Percentiles rank a stretch among this genome's conserved stretches.
Evolutionary conservation across 1,140 invertebrate genomes (phyloP).

Genomic region (Ditylenchus dipsaci): DNA sequence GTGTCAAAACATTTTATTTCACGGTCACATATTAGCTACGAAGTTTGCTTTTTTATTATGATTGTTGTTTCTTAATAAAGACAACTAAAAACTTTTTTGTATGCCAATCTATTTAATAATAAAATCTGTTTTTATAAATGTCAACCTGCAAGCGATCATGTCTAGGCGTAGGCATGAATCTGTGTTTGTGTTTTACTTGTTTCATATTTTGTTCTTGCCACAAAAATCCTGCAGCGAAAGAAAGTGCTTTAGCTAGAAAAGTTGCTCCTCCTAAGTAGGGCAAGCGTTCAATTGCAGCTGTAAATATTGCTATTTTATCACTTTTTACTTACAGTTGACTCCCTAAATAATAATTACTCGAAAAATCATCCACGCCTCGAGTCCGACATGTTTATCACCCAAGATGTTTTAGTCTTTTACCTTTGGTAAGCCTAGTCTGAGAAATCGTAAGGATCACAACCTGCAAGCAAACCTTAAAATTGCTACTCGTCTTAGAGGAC

Average conservation of each 20-base stretch:
- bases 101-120: too few relatives aligned
- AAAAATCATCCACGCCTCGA: background rate
- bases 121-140: too few relatives aligned
- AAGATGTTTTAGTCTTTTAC: too few relatives aligned
- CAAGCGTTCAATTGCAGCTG: conserved; percentile 42
- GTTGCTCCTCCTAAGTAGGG: conserved; percentile 51
- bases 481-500: too few relatives aligned
- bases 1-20: conserved; percentile 1
- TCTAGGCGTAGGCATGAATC: conserved; percentile 45
- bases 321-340: background rate
- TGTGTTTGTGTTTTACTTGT: conserved; percentile 32
- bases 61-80: too few relatives aligned
- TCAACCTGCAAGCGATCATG: conserved; percentile 50
- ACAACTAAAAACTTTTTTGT: too few relatives aligned
- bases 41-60: too few relatives aligned
- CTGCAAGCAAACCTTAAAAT: too few relatives aligned
- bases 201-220: conserved; percentile 55
- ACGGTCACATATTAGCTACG: too few relatives aligned
- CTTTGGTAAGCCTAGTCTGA: too few relatives aligned
- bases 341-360: background rate
- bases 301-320: conserved; percentile 7
- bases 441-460: too few relatives aligned
- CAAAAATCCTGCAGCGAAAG: conserved; percentile 48
- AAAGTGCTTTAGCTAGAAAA: conserved; percentile 51
- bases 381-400: too few relatives aligned